Conservation (phyloP, 2,888 invertebrate genomes). For the Nemoura dubitans region DNA sequence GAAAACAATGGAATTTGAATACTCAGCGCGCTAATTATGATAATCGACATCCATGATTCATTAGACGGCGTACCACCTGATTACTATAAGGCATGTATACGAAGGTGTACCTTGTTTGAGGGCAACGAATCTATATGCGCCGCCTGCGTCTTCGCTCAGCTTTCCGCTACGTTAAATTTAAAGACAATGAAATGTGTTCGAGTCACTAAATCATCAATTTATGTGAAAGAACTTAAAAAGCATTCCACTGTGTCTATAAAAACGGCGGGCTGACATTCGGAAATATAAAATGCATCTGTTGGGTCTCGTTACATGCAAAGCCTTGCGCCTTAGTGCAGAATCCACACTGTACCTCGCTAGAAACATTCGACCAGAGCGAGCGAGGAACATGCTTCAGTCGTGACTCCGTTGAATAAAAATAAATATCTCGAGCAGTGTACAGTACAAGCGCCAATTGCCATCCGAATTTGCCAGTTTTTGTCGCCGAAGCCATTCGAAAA, state of each 20-base stretch:
- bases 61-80: not conserved
- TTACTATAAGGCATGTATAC: too few species aligned
- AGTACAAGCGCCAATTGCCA: too few species aligned
- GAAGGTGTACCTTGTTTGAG: not conserved
- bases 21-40: not conserved
- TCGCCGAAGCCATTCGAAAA: too few species aligned
- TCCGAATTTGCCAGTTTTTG: too few species aligned
- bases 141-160: not conserved
- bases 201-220: not conserved
- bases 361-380: too few species aligned
- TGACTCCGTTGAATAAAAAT: too few species aligned
- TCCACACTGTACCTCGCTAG: not conserved
- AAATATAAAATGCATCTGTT: not conserved
- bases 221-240: constrained; percentile 7
- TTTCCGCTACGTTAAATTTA: not conserved
- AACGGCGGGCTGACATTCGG: not conserved
- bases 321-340: not conserved
- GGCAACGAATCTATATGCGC: not conserved
- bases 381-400: too few species aligned
- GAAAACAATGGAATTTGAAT: constrained; percentile 7
- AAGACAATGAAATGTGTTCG: not conserved
- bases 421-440: too few species aligned
- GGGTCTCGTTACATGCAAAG: not conserved
- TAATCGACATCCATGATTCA: not conserved
- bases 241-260: not conserved